Percentiles rank a stretch among this genome's conserved stretches.
phyloP scores from a whole-genome alignment of 2,888 invertebrate genomes.

The Trissolcus japonicus region DNA sequence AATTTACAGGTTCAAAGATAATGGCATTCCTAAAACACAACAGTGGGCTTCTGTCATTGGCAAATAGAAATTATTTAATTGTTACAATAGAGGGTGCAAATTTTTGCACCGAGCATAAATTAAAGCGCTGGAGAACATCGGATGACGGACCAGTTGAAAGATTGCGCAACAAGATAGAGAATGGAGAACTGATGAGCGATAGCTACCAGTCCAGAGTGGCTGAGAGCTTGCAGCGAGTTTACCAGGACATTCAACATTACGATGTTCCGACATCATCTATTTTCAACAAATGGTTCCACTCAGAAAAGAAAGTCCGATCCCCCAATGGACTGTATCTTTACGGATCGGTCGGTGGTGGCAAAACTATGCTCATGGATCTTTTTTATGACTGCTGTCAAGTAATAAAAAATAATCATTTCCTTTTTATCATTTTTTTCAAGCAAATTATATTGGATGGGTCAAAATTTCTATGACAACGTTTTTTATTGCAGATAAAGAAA shows the following conservation, averaged over 20 bases:
- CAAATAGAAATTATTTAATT: constrained; percentile 54
- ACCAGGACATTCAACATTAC: constrained; percentile 81
- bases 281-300: constrained; percentile 75
- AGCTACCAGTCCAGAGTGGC: constrained; percentile 85
- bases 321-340: constrained; percentile 92
- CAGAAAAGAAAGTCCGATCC: constrained; percentile 73
- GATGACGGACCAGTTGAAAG: constrained; percentile 77
- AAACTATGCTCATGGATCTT: constrained; percentile 99
- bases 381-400: constrained; percentile 89
- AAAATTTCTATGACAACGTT: constrained; percentile 10
- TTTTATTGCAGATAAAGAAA: constrained; percentile 78
- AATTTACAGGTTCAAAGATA: constrained; percentile 9
- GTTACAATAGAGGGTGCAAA: constrained; percentile 28
- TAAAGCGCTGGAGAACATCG: constrained; percentile 6
- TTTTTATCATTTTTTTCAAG: neutral
- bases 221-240: constrained; percentile 83
- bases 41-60: constrained; percentile 53
- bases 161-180: constrained; percentile 79
- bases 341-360: constrained; percentile 96
- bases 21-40: constrained; percentile 64
- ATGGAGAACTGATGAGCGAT: constrained; percentile 82
- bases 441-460: neutral
- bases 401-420: constrained; percentile 40
- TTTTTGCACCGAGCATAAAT: constrained; percentile 27
- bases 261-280: constrained; percentile 77